phyloP scores from a whole-genome alignment of 2,888 invertebrate species.

The Lottia gigantea region DNA sequence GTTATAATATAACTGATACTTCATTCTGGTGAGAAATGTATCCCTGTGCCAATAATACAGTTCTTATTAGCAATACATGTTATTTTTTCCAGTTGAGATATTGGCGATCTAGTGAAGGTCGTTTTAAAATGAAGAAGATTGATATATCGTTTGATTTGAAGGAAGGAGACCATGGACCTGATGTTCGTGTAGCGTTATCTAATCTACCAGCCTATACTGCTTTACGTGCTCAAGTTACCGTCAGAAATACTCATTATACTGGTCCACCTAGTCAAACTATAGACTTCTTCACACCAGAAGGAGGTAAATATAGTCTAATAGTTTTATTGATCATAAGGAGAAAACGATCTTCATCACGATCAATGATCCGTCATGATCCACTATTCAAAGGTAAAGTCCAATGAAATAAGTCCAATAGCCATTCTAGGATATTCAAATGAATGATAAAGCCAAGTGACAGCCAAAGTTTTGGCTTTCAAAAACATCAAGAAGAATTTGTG shows the following conservation, averaged over 20 bases:
- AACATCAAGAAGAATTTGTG: no score
- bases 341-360: no score
- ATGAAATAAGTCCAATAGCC: no score
- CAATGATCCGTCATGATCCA: no score
- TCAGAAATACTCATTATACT: conserved; percentile 90
- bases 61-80: neutral
- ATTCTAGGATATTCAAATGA: no score
- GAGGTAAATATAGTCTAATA: conserved; percentile 44
- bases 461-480: no score
- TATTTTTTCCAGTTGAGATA: conserved; percentile 79
- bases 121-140: conserved; percentile 53
- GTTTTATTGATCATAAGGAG: no score
- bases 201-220: conserved; percentile 68
- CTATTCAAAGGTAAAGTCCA: no score
- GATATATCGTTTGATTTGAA: conserved; percentile 43
- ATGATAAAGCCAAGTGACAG: no score
- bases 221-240: conserved; percentile 89
- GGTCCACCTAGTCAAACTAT: conserved; percentile 90
- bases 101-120: conserved; percentile 83
- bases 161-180: conserved; percentile 38
- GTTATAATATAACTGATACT: no score
- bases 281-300: conserved; percentile 67
- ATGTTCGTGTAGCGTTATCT: conserved; percentile 50
- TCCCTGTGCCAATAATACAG: no score
- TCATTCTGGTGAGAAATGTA: no score